Conservation (phyloP, 2,113 vertebrate species). For the Taurulus bubalis region DNA sequence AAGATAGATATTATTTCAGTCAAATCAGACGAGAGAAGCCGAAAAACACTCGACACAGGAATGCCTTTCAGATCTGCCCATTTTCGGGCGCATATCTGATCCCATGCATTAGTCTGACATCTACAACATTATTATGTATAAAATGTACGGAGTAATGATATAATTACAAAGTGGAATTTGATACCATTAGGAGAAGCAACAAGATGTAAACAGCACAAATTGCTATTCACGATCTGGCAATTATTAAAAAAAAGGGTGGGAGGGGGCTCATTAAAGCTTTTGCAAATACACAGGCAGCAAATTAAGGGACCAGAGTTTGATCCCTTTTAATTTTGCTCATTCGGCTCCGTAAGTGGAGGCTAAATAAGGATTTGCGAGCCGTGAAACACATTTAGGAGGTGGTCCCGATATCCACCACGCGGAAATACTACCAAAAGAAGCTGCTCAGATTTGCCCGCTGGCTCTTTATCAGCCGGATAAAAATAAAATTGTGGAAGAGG, state of each 20-base stretch:
- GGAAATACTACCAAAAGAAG: slow-evolving; percentile 32
- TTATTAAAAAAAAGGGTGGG: background rate
- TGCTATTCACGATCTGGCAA: slow-evolving; percentile 29
- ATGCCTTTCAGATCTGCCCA: background rate
- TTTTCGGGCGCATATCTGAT: slow-evolving; percentile 20
- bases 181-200: slow-evolving; percentile 14
- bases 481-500: slow-evolving; percentile 27
- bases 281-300: slow-evolving; percentile 23
- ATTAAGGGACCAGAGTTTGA: slow-evolving; percentile 31
- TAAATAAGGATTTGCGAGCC: slow-evolving; percentile 18
- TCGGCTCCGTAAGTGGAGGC: slow-evolving; percentile 18
- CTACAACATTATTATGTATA: background rate
- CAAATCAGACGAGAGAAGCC: background rate
- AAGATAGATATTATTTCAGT: too few relatives aligned
- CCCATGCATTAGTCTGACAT: background rate
- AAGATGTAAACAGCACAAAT: slow-evolving; percentile 49
- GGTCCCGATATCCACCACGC: slow-evolving; percentile 21
- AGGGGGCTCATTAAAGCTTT: slow-evolving; percentile 39
- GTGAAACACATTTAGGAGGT: background rate
- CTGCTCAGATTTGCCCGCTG: background rate
- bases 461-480: slow-evolving; percentile 27
- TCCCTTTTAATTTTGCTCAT: slow-evolving; percentile 38
- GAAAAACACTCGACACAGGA: background rate
- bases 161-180: slow-evolving; percentile 40
- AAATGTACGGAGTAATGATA: slow-evolving; percentile 6